Evolutionary conservation across 1,140 invertebrate species (phyloP), one percentile per base, ranked within the genome.

Genomic region (Drosophila virilis): DNA sequence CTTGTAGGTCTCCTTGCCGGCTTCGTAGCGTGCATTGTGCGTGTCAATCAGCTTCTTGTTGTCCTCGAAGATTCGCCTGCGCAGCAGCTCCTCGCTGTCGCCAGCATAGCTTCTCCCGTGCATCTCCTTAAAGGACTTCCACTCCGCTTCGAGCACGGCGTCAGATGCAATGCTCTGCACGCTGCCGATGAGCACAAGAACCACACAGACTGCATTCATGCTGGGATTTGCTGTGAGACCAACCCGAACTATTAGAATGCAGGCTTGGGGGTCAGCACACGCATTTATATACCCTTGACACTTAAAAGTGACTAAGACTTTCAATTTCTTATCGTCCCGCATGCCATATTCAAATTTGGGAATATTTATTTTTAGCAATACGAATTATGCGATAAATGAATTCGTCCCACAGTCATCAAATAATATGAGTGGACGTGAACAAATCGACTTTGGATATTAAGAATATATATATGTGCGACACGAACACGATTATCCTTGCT

Each of bases 1-100:
- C 77, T 94, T 94, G 91, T 93, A 97, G 1, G 92, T 77, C 42
- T 95, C 94, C 52, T 94, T 65, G 0, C 96, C 96, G 50, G 92
- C 81, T 75, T 95, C 94, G 88, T 92, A 96, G 33, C 93, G 91
- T 71, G 93, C 92, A 93, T 98, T 98, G 90, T 98, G 97, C 78
- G 95, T 94, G 8, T 95, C 95, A 89, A 98, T 96, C 88, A 95
- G 95, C 71, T 95, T 94, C 75, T 94, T 95, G 91, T 97, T 97
- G 78, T 97, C 96, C 91, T 97, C 94, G 83, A 95, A 98, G 58
- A 97, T 96, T 92, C 97, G 97, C 94, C 96, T 94, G n/a, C 97
- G 94, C 83, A 96, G 96, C 64, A 93, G 93, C 91, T 98, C 97
- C 90, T 97, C 97, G 1, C 94, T 93, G 9, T 94, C 93, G 79